These are phyloP conservation scores for Sebastolobus altivelis DNA, from an alignment of 2,797 vertebrate species.

Conservation along the genomic window DNA sequence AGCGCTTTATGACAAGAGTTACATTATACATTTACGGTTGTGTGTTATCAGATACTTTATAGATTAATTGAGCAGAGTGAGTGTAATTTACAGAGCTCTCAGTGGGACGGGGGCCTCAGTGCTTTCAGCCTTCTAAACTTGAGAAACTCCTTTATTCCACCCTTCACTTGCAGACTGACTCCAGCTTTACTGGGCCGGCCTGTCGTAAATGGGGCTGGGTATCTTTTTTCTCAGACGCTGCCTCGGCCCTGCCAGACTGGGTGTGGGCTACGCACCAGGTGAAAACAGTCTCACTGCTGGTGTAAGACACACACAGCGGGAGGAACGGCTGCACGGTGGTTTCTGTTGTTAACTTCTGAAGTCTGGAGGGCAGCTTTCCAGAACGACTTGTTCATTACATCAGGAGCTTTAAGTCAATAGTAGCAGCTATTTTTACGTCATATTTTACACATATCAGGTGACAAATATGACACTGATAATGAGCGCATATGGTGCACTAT, in stretches of 20 bases:
- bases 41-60: constrained; percentile 40
- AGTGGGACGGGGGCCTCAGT: constrained; percentile 41
- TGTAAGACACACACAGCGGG: constrained; percentile 71
- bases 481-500: background rate
- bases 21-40: constrained; percentile 1
- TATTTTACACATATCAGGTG: background rate
- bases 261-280: constrained; percentile 68
- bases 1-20: background rate
- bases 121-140: constrained; percentile 61
- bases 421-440: background rate
- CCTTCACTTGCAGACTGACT: constrained; percentile 78
- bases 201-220: constrained; percentile 70
- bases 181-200: constrained; percentile 72
- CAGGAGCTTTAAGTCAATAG: background rate
- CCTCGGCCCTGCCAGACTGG: constrained; percentile 58
- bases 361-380: constrained; percentile 44
- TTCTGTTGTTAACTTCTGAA: constrained; percentile 45
- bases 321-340: constrained; percentile 31
- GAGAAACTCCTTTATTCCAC: constrained; percentile 73
- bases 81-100: constrained; percentile 59
- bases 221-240: constrained; percentile 65
- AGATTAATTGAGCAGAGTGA: constrained; percentile 52
- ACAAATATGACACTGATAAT: background rate
- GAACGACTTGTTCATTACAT: constrained; percentile 39
- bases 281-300: constrained; percentile 73